Conservation (phyloP, 1,140 invertebrate species). For the Achroia grisella region DNA sequence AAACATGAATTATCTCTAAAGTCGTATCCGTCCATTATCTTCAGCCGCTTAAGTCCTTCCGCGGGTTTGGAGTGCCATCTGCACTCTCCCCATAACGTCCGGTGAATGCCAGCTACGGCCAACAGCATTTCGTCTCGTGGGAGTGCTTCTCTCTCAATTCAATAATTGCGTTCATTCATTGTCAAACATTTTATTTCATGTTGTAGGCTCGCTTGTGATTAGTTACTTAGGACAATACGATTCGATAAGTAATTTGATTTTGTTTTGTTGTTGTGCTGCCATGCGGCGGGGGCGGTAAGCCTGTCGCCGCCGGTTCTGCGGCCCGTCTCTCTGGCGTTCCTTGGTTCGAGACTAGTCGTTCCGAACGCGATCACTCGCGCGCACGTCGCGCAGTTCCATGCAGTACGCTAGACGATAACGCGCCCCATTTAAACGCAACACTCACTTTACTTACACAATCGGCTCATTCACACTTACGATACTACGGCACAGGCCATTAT, state of each 20-base stretch:
- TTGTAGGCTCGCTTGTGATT: slow-evolving; percentile 8
- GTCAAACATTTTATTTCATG: slow-evolving; percentile 3
- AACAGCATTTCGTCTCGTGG: too few relatives aligned
- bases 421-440: slow-evolving; percentile 49
- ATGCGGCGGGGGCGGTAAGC: slow-evolving; percentile 30
- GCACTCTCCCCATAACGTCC: too few relatives aligned
- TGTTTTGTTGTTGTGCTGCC: slow-evolving; percentile 30
- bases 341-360: slow-evolving; percentile 28
- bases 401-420: slow-evolving; percentile 46
- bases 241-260: slow-evolving; percentile 63
- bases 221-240: slow-evolving; percentile 33
- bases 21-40: too few relatives aligned
- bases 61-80: too few relatives aligned
- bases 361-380: slow-evolving; percentile 36
- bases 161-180: slow-evolving; percentile 13
- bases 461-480: slow-evolving; percentile 24
- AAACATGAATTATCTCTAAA: too few relatives aligned
- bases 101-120: too few relatives aligned
- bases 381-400: slow-evolving; percentile 30
- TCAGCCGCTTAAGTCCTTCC: too few relatives aligned
- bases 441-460: slow-evolving; percentile 32
- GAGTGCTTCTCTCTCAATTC: slow-evolving; percentile 19
- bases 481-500: slow-evolving; percentile 16
- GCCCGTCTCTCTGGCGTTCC: slow-evolving; percentile 7
- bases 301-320: slow-evolving; percentile 13